Evolutionary conservation across 2,797 vertebrate genomes (phyloP).

Genomic region (Acipenser oxyrinchus): DNA sequence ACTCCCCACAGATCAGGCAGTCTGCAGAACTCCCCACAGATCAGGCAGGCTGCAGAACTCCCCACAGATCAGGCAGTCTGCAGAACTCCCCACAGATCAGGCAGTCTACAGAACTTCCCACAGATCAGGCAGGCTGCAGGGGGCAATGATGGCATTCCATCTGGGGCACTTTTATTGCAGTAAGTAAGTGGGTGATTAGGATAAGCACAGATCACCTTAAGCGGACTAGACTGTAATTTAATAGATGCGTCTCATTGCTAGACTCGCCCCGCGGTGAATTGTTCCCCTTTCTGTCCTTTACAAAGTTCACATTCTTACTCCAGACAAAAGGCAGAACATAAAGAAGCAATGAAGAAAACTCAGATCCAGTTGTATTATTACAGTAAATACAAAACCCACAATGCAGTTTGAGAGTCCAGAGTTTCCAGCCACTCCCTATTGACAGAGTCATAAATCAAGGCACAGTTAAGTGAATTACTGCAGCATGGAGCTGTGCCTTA

Average conservation of each 20-base stretch:
- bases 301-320: conserved; percentile 23
- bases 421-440: conserved; percentile 68
- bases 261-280: neutral
- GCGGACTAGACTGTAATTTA: conserved; percentile 26
- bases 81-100: too few relatives aligned
- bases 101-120: too few relatives aligned
- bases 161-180: too few relatives aligned
- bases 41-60: too few relatives aligned
- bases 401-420: conserved; percentile 50
- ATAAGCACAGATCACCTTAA: conserved; percentile 12
- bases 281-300: neutral
- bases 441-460: conserved; percentile 88
- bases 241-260: conserved; percentile 23
- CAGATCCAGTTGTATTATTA: conserved; percentile 61
- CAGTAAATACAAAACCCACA: conserved; percentile 67
- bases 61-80: too few relatives aligned
- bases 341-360: conserved; percentile 30
- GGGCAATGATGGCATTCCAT: too few relatives aligned
- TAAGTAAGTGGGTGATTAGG: too few relatives aligned
- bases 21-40: too few relatives aligned
- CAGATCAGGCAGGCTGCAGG: too few relatives aligned
- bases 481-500: conserved; percentile 74
- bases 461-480: conserved; percentile 88
- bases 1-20: too few relatives aligned
- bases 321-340: conserved; percentile 17